These are phyloP conservation scores for Triops longicaudatus DNA, from an alignment of 1,140 invertebrate genomes.

Conservation along the genomic window DNA sequence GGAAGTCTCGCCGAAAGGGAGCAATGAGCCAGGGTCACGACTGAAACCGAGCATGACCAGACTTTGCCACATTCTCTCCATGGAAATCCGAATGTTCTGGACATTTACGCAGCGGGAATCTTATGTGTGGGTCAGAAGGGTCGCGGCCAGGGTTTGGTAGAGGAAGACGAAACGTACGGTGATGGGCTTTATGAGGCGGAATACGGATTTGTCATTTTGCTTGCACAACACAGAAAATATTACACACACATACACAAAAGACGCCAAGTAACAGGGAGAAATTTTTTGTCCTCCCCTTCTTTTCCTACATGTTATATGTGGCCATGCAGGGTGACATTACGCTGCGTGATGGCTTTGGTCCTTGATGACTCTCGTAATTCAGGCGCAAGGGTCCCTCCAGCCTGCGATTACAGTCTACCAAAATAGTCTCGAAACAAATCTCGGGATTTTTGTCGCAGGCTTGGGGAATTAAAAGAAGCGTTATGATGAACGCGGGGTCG, in stretches of 20 bases:
- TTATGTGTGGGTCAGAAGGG: background rate
- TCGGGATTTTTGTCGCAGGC: background rate
- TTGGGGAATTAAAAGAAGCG: slow-evolving; percentile 6
- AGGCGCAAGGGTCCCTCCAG: background rate
- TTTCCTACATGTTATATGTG: background rate
- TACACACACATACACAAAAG: background rate
- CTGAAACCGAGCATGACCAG: background rate
- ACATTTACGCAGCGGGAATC: background rate
- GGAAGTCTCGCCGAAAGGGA: background rate
- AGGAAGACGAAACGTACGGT: background rate
- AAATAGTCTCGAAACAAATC: background rate
- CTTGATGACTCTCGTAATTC: slow-evolving; percentile 14
- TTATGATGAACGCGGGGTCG: background rate
- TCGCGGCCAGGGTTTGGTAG: background rate
- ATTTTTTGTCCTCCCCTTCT: background rate
- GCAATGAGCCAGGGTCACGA: background rate
- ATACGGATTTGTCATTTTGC: background rate
- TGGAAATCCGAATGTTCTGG: slow-evolving; percentile 3
- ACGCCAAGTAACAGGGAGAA: background rate
- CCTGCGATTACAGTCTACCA: background rate
- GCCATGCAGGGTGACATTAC: background rate
- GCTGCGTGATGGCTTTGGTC: slow-evolving; percentile 5
- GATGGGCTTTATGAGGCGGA: background rate
- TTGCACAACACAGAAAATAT: background rate
- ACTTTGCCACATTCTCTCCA: background rate